Conservation (phyloP, 2,888 invertebrate species). For the Desoria tigrina region DNA sequence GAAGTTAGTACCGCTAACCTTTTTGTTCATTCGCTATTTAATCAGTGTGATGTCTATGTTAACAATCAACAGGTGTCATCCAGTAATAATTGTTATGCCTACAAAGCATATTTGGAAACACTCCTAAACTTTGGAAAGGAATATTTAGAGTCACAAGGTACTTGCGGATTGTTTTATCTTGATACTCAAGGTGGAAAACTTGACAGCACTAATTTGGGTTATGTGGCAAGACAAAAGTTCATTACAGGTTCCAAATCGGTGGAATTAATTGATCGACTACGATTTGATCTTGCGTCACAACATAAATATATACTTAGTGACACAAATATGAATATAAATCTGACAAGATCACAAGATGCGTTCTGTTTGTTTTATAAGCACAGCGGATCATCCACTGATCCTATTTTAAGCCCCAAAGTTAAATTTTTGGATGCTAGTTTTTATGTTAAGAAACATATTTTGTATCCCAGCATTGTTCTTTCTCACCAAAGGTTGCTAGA, state of each 20-base stretch:
- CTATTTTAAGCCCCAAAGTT: slow-evolving; percentile 29
- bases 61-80: slow-evolving; percentile 24
- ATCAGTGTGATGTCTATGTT: slow-evolving; percentile 22
- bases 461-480: slow-evolving; percentile 43
- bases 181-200: slow-evolving; percentile 20
- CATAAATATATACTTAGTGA: slow-evolving; percentile 38
- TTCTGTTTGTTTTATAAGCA: slow-evolving; percentile 29
- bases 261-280: slow-evolving; percentile 35
- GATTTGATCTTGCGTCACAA: slow-evolving; percentile 36
- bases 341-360: slow-evolving; percentile 29
- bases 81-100: slow-evolving; percentile 27
- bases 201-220: slow-evolving; percentile 21
- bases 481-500: slow-evolving; percentile 48
- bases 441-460: slow-evolving; percentile 40
- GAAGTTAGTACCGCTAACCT: slow-evolving; percentile 18
- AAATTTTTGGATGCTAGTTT: slow-evolving; percentile 44
- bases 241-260: slow-evolving; percentile 25
- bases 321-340: slow-evolving; percentile 26
- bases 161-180: slow-evolving; percentile 27
- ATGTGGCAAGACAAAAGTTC: slow-evolving; percentile 17
- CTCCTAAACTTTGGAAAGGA: slow-evolving; percentile 17
- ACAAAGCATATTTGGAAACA: slow-evolving; percentile 26
- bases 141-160: slow-evolving; percentile 16
- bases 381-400: neutral
- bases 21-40: slow-evolving; percentile 30